Conservation (phyloP, 2,113 vertebrate genomes). For the Arvicanthis niloticus region DNA sequence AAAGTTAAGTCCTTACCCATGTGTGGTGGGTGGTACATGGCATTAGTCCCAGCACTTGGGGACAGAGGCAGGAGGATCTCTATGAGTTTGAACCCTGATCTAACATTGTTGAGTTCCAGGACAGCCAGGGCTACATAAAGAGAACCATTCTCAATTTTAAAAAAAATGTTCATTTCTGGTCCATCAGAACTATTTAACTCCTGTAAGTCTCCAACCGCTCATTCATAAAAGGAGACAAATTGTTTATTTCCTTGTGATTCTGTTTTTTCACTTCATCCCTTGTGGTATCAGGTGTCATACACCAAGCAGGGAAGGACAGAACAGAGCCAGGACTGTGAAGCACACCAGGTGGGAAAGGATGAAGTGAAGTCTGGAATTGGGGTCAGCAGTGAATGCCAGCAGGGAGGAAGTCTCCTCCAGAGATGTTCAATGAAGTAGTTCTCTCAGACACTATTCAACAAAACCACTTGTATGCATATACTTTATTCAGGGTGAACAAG, state of each 20-base stretch:
- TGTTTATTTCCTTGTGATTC: constrained; percentile 20
- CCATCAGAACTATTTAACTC: background rate
- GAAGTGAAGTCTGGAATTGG: no score
- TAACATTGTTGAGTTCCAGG: background rate
- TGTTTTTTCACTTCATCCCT: no score
- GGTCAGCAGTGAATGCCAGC: no score
- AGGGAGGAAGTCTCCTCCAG: no score
- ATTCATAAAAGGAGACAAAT: constrained; percentile 5
- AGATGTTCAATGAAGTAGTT: no score
- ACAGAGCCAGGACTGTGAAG: no score
- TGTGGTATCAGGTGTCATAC: no score
- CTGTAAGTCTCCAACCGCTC: background rate
- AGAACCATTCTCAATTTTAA: background rate
- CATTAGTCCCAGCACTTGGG: background rate
- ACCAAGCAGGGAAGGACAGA: no score
- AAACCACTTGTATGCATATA: no score
- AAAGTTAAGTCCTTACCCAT: background rate
- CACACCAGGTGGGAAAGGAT: no score
- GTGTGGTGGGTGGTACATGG: background rate
- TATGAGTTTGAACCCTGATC: background rate
- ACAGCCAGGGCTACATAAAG: background rate
- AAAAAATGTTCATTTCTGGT: background rate
- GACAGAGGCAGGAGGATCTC: background rate
- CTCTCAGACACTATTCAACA: no score
- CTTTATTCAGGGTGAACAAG: no score